phyloP scores from a whole-genome alignment of 2,113 vertebrate species.

The Eudorcas thomsonii region DNA sequence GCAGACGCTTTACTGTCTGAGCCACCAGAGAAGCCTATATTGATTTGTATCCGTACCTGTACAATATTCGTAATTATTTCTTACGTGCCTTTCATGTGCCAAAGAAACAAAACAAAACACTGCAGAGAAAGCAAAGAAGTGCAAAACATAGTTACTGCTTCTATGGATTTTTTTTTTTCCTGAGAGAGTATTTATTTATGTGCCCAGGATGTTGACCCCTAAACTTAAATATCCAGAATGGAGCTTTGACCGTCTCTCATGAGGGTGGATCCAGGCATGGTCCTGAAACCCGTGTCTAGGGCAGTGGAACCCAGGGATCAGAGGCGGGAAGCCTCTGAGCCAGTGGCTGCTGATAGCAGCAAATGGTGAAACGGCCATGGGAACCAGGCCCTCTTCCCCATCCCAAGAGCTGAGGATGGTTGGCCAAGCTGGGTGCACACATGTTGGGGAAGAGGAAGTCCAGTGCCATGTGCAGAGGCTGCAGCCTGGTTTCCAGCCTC shows the following conservation, averaged over 20 bases:
- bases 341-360: slow-evolving; percentile 24
- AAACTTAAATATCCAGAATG: slow-evolving; percentile 24
- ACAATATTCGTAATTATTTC: background rate
- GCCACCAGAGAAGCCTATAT: too few relatives aligned
- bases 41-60: background rate
- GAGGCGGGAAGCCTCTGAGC: background rate
- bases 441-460: background rate
- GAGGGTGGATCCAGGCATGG: background rate
- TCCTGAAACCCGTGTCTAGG: background rate
- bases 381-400: background rate
- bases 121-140: background rate
- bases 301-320: background rate
- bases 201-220: background rate
- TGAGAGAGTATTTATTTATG: slow-evolving; percentile 29
- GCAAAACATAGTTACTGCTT: background rate
- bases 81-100: background rate
- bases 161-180: background rate
- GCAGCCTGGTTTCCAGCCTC: background rate
- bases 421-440: background rate
- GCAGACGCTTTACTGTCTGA: too few relatives aligned
- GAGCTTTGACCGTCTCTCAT: background rate
- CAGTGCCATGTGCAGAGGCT: background rate
- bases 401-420: background rate
- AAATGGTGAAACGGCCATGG: background rate
- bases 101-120: background rate